Evolutionary conservation across 2,797 vertebrate species (phyloP).

Genomic region (Sebastes hubbsi): DNA sequence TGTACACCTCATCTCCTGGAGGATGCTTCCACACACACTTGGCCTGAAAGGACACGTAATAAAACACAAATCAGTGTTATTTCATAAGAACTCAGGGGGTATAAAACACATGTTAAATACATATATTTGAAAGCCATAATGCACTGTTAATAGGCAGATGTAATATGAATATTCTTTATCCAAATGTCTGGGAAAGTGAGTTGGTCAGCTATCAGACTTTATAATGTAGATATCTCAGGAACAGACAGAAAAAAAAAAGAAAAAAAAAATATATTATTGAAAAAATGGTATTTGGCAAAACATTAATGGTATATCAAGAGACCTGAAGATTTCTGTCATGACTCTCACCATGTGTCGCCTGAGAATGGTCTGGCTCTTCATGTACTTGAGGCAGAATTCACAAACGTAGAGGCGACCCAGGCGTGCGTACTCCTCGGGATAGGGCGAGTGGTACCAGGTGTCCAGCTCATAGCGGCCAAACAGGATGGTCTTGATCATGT

Average conservation of each 20-base stretch:
- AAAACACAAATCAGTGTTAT: background rate
- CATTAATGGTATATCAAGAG: background rate
- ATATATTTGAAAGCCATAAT: background rate
- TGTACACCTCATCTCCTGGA: conserved; percentile 96
- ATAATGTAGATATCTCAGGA: background rate
- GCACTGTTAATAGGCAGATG: background rate
- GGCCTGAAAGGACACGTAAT: conserved; percentile 79
- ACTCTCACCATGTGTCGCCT: conserved; percentile 92
- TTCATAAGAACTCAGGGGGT: background rate
- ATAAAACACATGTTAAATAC: background rate
- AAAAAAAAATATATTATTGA: no score
- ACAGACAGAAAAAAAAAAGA: background rate
- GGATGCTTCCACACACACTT: conserved; percentile 99
- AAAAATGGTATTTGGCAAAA: rapidly evolving
- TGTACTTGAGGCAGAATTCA: conserved; percentile 98
- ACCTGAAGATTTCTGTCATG: background rate
- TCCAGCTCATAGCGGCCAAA: conserved; percentile 96
- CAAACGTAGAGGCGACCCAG: conserved; percentile 96
- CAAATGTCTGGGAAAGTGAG: background rate
- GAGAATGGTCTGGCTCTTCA: conserved; percentile 99
- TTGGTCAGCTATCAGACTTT: background rate
- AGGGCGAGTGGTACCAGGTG: conserved; percentile 98
- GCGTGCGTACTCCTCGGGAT: conserved; percentile 96
- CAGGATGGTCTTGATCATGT: conserved; percentile 98
- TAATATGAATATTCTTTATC: background rate